Percentiles rank a stretch among this genome's conserved stretches.
These are phyloP conservation scores for Takifugu bimaculatus DNA, from an alignment of 2,113 vertebrate genomes.

Conservation along the genomic window DNA sequence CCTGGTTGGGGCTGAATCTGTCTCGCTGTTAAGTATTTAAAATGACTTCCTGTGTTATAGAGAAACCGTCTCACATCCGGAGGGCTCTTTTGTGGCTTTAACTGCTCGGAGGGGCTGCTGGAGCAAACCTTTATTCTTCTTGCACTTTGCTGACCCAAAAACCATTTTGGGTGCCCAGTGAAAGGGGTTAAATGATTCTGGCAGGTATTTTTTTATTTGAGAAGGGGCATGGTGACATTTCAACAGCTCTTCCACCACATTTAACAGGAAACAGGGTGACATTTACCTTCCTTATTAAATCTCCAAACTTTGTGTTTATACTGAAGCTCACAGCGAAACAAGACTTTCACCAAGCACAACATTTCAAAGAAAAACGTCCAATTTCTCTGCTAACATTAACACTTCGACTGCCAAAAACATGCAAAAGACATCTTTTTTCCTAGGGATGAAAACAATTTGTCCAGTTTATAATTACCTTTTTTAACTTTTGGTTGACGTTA, in stretches of 20 bases:
- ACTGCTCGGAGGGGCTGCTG: background rate
- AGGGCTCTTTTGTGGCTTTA: constrained; percentile 13
- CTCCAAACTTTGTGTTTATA: constrained; percentile 23
- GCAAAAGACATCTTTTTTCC: too few species aligned
- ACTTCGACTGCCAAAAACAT: too few species aligned
- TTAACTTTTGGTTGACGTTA: too few species aligned
- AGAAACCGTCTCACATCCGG: constrained; percentile 29
- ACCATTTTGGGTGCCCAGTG: too few species aligned
- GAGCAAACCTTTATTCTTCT: background rate
- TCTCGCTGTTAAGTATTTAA: background rate
- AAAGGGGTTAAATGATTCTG: background rate
- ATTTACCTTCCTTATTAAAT: constrained; percentile 53
- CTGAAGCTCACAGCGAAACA: constrained; percentile 20
- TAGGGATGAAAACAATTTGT: too few species aligned
- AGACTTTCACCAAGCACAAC: constrained; percentile 35
- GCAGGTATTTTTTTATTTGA: constrained; percentile 5
- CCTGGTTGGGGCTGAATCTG: constrained; percentile 2
- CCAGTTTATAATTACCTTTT: too few species aligned
- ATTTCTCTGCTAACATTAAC: too few species aligned
- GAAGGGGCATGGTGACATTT: constrained; percentile 51
- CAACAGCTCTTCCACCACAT: constrained; percentile 27
- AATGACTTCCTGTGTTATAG: constrained; percentile 61
- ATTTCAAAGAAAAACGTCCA: constrained; percentile 19
- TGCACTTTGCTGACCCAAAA: too few species aligned
- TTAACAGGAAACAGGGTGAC: constrained; percentile 47